Percentiles rank a stretch among this genome's conserved stretches.
Evolutionary conservation across 2,113 vertebrate genomes (phyloP).

Genomic region (Prochilodus magdalenae): DNA sequence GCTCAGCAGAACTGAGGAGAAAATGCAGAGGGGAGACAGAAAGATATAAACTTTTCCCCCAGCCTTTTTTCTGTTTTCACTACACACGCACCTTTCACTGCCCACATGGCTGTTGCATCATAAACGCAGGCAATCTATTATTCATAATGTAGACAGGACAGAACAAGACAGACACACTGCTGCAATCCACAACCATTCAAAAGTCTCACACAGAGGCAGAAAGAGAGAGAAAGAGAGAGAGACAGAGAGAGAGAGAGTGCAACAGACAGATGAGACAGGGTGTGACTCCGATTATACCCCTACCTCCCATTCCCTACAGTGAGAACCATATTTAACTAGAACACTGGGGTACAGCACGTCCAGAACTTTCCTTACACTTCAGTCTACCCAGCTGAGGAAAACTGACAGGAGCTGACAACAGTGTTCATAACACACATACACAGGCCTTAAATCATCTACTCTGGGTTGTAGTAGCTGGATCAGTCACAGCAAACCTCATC

Average conservation of each 20-base stretch:
- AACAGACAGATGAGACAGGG: neutral
- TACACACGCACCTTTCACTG: conserved; percentile 49
- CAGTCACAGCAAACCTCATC: neutral
- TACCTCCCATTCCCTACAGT: conserved; percentile 21
- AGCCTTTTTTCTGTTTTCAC: conserved; percentile 13
- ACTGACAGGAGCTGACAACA: conserved; percentile 31
- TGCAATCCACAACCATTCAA: conserved; percentile 40
- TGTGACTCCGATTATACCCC: neutral
- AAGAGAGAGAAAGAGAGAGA: conserved; percentile 55
- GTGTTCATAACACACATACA: conserved; percentile 29
- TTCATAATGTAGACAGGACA: conserved; percentile 60
- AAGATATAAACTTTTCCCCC: conserved; percentile 49
- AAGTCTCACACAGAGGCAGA: conserved; percentile 18
- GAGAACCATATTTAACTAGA: conserved; percentile 69
- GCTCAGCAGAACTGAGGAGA: conserved; percentile 19
- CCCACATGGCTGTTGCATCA: conserved; percentile 67
- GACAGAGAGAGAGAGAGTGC: conserved; percentile 45
- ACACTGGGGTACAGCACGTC: conserved; percentile 26
- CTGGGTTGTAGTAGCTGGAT: neutral
- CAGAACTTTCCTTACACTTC: conserved; percentile 37
- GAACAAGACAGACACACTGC: conserved; percentile 42
- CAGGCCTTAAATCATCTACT: neutral
- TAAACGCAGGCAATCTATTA: conserved; percentile 70
- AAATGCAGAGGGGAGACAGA: neutral
- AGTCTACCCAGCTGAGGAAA: conserved; percentile 45